Conservation (phyloP, 2,113 vertebrate species). For the Carassius carassius region DNA sequence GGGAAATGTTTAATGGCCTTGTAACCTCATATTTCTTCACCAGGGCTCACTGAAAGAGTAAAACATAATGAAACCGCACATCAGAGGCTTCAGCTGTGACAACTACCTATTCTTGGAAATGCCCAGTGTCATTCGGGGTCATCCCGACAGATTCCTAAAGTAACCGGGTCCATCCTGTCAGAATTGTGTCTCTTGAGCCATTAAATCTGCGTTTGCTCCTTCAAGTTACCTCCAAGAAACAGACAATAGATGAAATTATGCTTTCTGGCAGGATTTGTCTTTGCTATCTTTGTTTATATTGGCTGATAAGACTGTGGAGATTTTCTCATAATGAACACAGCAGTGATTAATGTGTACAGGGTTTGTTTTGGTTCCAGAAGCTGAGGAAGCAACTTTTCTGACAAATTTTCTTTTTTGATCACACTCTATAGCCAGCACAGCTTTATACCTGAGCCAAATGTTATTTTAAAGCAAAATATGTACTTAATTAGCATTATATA, state of each 20-base stretch:
- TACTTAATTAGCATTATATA: no score
- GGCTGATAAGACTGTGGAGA: slow-evolving; percentile 58
- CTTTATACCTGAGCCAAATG: no score
- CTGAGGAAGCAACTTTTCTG: no score
- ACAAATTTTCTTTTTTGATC: no score
- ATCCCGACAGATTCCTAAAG: slow-evolving; percentile 56
- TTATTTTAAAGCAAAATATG: no score
- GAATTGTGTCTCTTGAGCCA: slow-evolving; percentile 7
- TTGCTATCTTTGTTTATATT: slow-evolving; percentile 33
- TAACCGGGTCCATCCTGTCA: slow-evolving; percentile 53
- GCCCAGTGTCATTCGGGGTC: slow-evolving; percentile 61
- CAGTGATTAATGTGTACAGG: slow-evolving; percentile 70
- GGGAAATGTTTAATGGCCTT: slow-evolving; percentile 27
- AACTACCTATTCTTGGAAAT: slow-evolving; percentile 55
- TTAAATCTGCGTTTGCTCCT: slow-evolving; percentile 7
- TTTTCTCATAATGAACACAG: slow-evolving; percentile 61
- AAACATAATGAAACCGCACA: slow-evolving; percentile 25
- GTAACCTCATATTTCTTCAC: slow-evolving; percentile 13
- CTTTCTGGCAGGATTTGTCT: slow-evolving; percentile 58
- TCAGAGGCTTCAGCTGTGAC: slow-evolving; percentile 32
- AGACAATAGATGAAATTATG: slow-evolving; percentile 52
- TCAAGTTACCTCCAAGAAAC: background rate
- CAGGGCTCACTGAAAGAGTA: slow-evolving; percentile 34
- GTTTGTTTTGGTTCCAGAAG: slow-evolving; percentile 9
- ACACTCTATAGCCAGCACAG: no score